Evolutionary conservation across 2,113 vertebrate genomes (phyloP).

Genomic region (Brachypteracias leptosomus): DNA sequence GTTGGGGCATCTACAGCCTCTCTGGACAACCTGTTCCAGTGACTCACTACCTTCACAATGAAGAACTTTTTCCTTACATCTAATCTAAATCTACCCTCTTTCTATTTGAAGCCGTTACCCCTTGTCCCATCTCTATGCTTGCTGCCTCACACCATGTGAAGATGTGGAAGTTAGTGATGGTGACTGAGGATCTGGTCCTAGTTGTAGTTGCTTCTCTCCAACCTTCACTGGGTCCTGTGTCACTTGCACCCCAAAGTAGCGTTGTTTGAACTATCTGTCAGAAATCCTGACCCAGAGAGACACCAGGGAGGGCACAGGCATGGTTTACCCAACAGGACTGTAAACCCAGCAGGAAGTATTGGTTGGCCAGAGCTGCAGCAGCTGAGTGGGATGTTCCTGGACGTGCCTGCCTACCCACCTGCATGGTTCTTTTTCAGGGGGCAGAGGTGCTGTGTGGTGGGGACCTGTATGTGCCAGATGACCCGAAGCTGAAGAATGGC

Average conservation of each 20-base stretch:
- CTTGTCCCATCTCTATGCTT: neutral
- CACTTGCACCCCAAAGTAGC: neutral
- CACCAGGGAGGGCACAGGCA: neutral
- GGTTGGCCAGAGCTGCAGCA: neutral
- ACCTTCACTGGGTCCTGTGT: neutral
- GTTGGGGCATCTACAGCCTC: neutral
- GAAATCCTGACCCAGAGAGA: neutral
- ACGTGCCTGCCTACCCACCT: neutral
- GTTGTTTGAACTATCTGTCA: neutral
- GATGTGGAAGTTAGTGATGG: neutral
- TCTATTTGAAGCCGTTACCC: neutral
- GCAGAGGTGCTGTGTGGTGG: conserved; percentile 91
- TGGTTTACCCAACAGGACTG: neutral
- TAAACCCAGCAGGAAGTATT: neutral
- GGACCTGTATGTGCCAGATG: conserved; percentile 78
- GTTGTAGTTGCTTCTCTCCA: neutral
- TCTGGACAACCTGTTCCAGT: neutral
- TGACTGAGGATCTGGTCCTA: neutral
- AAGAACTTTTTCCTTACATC: neutral
- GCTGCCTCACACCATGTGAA: neutral
- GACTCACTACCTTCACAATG: neutral
- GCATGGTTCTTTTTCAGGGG: conserved; percentile 76
- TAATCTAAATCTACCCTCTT: neutral
- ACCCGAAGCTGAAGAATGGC: conserved; percentile 87
- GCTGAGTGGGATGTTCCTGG: neutral